phyloP scores from a whole-genome alignment of 2,113 vertebrate species.

The Nycticryphes semicollaris region DNA sequence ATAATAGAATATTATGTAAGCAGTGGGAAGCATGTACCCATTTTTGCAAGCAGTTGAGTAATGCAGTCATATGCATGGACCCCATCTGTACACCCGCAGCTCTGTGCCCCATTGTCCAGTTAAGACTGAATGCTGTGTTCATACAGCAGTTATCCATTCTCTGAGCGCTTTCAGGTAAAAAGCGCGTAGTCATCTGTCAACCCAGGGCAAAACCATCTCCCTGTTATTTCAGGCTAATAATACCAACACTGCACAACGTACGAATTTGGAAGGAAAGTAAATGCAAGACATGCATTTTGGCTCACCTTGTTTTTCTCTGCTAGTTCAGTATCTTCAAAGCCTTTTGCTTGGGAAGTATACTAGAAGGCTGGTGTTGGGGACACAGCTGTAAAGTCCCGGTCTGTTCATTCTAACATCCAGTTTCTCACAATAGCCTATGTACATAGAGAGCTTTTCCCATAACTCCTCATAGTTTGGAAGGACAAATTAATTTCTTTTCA shows the following conservation, averaged over 20 bases:
- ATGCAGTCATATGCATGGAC: neutral
- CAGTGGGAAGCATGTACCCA: neutral
- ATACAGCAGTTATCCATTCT: neutral
- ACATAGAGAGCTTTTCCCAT: neutral
- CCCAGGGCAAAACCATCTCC: neutral
- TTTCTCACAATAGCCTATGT: neutral
- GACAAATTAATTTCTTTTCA: neutral
- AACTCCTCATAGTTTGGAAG: neutral
- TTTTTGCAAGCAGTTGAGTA: neutral
- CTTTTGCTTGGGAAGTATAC: neutral
- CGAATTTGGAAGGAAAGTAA: neutral
- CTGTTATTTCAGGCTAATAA: neutral
- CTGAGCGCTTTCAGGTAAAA: neutral
- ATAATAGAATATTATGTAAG: neutral
- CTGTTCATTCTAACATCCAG: too few species aligned
- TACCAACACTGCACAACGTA: neutral
- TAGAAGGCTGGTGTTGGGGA: neutral
- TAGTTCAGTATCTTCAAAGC: neutral
- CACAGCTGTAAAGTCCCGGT: too few species aligned
- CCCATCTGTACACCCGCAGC: neutral
- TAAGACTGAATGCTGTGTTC: neutral
- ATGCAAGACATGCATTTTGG: neutral
- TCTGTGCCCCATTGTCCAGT: neutral
- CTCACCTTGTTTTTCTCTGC: neutral
- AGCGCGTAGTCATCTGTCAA: neutral